Evolutionary conservation across 2,113 vertebrate species (phyloP), one percentile per base, ranked within the genome.

Genomic region (Platichthys stellatus): DNA sequence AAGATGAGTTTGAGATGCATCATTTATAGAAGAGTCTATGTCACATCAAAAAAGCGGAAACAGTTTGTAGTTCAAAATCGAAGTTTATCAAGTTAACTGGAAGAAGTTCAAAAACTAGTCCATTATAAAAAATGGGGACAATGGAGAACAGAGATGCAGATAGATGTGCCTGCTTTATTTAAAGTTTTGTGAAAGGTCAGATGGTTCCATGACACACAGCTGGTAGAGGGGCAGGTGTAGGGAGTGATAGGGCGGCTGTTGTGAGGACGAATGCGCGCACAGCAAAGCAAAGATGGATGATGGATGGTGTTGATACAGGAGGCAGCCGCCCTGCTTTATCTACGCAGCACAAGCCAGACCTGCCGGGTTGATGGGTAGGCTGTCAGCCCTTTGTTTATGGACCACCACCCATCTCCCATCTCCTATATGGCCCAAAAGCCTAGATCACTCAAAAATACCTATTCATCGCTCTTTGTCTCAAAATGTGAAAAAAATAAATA

Each of bases 381-480:
- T 95, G 94, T 95, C 94, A 91, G 80, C 70, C 73, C 82, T 90
- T 94, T 93, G 92, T 95, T 95, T 95, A 95, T 94, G 88, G 92
- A 88, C 92, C 90, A 89, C 84, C 86, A 82, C 90, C 88, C 92
- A 92, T 92, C 90, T 93, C 85, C 88, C 93, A 94, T 93, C 91
- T 31, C 31, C 6, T 93, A 83, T 83, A 79, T 51, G 47, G 72
- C 81, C 88, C 79, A 75, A 87, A 89, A 81, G 84, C 80, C 60
- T 45, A 83, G 72, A 92, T 91, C 87, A 86, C 72, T 90, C 91
- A 91, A 90, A 92, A 89, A 84, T 77, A 86, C 77, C 68, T 54
- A 58, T 77, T 76, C 78, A 68, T 63, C 5, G 17, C 31, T 76
- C 45, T 73, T 86, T 79, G 85, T 90, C 12, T 38, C 14, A 26